Percentiles rank a stretch among this genome's conserved stretches.
Conservation (phyloP, 37 sponge, comb jelly and placozoan genomes). For the Chondrosia reniformis region DNA sequence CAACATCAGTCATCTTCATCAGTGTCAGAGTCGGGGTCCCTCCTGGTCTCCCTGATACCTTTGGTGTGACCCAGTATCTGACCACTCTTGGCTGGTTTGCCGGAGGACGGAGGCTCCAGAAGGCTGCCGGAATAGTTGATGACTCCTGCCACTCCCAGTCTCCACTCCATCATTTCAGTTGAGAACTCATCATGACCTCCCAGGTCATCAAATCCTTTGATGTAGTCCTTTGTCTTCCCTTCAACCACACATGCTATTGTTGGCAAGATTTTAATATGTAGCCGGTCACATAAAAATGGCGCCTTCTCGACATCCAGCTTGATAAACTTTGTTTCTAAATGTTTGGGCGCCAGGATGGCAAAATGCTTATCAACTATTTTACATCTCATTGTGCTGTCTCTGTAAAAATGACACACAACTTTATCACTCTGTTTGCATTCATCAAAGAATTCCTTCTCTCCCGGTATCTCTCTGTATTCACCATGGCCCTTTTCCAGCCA, state of each 20-base stretch:
- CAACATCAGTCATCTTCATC: neutral
- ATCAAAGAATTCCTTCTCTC: constrained; percentile 96
- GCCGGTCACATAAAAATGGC: constrained; percentile 88
- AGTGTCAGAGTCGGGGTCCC: neutral
- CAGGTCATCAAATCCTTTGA: constrained; percentile 95
- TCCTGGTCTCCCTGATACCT: neutral
- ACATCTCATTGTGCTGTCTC: constrained; percentile 85
- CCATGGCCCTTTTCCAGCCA: constrained; percentile 88
- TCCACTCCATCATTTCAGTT: constrained; percentile 96
- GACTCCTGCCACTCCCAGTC: constrained; percentile 75
- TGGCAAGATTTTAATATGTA: constrained; percentile 85
- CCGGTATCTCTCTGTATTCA: constrained; percentile 72
- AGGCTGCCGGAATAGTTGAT: constrained; percentile 89
- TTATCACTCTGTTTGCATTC: constrained; percentile 83
- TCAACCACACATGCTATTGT: constrained; percentile 81
- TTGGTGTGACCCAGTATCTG: constrained; percentile 11
- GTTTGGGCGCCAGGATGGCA: constrained; percentile 79
- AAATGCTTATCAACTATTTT: constrained; percentile 98
- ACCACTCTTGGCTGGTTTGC: neutral
- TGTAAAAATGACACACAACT: constrained; percentile 91
- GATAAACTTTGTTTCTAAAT: constrained; percentile 89
- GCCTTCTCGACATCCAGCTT: constrained; percentile 89
- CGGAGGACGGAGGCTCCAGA: constrained; percentile 64
- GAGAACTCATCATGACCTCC: constrained; percentile 94
- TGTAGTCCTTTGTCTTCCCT: constrained; percentile 73